Evolutionary conservation across 2,797 vertebrate species (phyloP), one percentile per base, ranked within the genome.

Genomic region (Scomberomorus guttatus): DNA sequence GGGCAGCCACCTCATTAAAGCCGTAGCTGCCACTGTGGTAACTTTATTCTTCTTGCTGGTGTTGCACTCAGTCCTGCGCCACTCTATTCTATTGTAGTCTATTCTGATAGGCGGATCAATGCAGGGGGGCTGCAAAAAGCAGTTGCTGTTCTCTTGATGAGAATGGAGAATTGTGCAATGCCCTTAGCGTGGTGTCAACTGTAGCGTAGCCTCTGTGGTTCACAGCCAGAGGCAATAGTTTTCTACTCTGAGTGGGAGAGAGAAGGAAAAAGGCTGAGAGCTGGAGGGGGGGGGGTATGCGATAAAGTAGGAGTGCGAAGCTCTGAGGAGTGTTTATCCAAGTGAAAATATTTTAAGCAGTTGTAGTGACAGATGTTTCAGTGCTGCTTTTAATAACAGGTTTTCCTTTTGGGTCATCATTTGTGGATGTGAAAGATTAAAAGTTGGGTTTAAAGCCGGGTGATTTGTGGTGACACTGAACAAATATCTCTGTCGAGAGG

Each of bases 81-180:
- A 17, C 60, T 65, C 58, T 52, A 1, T 34, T 77, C 56, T 24
- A 44, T 37, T 77, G 10, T 64, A 17, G 34, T 58, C 24, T 32
- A 34, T 69, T 71, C 48, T 80, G 72, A 79, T 61, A 17, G 70
- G 67, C 68, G 65, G 34, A 74, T 81, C 63, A 60, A 72, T 68
- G 62, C 72, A 82, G 81, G 81, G 44, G 52, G 79, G 69, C 79
- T 84, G 82, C 72, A 65, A 73, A 78, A 81, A 69, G 80, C 75
- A 72, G 77, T 48, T 86, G 76, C 89, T 90, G 87, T 84, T 89
- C 86, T 80, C 80, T 85, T 82, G 84, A 89, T 83, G 83, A 83
- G 87, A 83, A 76, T 69, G 56, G 73, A 76, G 84, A 50, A 50
- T 93, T 92, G 86, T 89, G 84, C 90, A 90, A 88, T 88, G 77